These are phyloP conservation scores for Micrastur ruficollis DNA, from an alignment of 2,797 vertebrate genomes.

Conservation along the genomic window DNA sequence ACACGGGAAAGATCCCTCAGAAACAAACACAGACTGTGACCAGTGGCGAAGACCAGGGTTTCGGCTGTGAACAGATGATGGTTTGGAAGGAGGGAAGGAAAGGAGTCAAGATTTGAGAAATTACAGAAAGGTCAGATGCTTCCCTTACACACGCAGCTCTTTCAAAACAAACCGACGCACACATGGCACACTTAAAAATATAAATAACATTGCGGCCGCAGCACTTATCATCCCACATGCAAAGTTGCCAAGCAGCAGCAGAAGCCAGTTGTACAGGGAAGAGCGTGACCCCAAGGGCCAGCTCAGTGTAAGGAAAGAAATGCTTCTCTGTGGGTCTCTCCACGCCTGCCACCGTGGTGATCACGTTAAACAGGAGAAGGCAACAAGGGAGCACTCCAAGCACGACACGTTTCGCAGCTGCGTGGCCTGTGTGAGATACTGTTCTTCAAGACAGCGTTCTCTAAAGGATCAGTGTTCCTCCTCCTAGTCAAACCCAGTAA, in stretches of 20 bases:
- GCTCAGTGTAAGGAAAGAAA: neutral
- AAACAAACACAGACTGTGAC: constrained; percentile 10
- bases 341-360: neutral
- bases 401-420: neutral
- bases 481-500: neutral
- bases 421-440: neutral
- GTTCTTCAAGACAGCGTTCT: neutral
- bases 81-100: neutral
- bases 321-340: neutral
- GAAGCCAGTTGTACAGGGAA: neutral
- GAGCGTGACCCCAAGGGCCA: neutral
- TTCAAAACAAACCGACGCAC: neutral
- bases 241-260: neutral
- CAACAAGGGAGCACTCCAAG: neutral
- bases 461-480: neutral
- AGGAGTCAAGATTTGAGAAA: neutral
- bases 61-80: neutral
- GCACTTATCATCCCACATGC: neutral
- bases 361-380: neutral
- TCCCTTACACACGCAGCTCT: neutral
- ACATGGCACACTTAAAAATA: neutral
- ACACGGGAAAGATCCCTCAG: neutral
- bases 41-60: neutral
- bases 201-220: neutral
- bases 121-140: constrained; percentile 1